Evolutionary conservation across 2,888 invertebrate species (phyloP).

Genomic region (Nymphalis c-album): DNA sequence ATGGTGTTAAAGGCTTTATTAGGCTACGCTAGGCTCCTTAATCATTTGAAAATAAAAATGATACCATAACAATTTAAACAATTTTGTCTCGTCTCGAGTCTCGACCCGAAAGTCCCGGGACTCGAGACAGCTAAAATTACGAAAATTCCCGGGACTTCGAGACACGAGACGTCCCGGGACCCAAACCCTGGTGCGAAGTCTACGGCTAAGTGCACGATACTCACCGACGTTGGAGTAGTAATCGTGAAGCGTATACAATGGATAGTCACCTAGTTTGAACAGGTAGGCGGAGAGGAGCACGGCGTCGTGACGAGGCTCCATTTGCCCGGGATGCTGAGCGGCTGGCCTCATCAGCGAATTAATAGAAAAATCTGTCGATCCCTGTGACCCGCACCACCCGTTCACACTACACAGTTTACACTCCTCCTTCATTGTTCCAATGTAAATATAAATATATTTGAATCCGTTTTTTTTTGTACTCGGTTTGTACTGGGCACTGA

Average conservation of each 20-base stretch:
- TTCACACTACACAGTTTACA: conserved; percentile 76
- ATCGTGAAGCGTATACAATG: conserved; percentile 77
- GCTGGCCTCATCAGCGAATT: conserved; percentile 76
- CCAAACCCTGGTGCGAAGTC: conserved; percentile 52
- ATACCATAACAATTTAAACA: no score
- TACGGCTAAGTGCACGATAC: conserved; percentile 65
- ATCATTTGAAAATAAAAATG: no score
- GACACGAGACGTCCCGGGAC: no score
- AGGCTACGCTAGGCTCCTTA: no score
- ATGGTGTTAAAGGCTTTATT: no score
- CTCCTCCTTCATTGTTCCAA: conserved; percentile 75
- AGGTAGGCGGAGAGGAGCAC: conserved; percentile 78
- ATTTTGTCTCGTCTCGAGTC: no score
- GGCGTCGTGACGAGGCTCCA: conserved; percentile 71
- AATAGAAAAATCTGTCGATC: conserved; percentile 75
- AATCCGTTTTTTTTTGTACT: conserved; percentile 79
- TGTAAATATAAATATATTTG: conserved; percentile 61
- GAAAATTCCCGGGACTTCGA: no score
- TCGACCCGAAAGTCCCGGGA: no score
- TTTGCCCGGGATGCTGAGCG: conserved; percentile 61
- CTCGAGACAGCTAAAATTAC: no score
- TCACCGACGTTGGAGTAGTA: conserved; percentile 70
- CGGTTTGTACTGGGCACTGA: conserved; percentile 81
- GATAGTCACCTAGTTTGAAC: conserved; percentile 81
- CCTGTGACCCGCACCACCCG: conserved; percentile 67